phyloP scores from a whole-genome alignment of 2,888 invertebrate genomes.

The Aspidiotus rigidus region DNA sequence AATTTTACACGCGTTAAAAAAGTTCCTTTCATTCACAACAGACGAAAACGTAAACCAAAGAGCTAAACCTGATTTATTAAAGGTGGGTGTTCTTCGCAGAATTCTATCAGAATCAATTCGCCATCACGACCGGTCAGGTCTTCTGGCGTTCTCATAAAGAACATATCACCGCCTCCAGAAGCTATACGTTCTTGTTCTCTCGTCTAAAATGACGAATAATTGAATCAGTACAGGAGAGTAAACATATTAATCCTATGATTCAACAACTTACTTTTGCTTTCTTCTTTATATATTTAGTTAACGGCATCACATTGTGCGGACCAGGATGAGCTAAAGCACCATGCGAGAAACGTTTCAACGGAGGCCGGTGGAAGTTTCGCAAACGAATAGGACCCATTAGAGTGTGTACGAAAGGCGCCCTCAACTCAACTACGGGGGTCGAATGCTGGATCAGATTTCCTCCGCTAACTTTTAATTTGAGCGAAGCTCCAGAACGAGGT shows the following conservation, averaged over 20 bases:
- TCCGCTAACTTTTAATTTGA: constrained; percentile 78
- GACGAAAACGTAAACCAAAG: background rate
- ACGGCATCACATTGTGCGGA: constrained; percentile 71
- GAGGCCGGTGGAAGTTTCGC: constrained; percentile 86
- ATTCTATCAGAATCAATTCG: constrained; percentile 80
- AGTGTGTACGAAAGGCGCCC: constrained; percentile 91
- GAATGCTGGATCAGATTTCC: constrained; percentile 93
- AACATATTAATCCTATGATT: constrained; percentile 9
- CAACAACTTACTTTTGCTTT: constrained; percentile 62
- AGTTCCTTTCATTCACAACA: too few relatives aligned
- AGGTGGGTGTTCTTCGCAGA: constrained; percentile 96
- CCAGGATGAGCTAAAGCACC: constrained; percentile 73
- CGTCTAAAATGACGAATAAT: constrained; percentile 49
- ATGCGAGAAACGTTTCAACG: constrained; percentile 75
- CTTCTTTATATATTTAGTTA: constrained; percentile 82
- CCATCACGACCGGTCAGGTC: constrained; percentile 92
- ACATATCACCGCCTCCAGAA: constrained; percentile 96
- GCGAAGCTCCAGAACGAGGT: constrained; percentile 70
- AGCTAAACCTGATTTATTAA: constrained; percentile 73
- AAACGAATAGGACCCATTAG: constrained; percentile 72
- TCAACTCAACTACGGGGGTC: constrained; percentile 89
- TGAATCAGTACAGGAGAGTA: background rate
- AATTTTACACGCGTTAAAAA: background rate
- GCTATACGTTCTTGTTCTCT: constrained; percentile 87
- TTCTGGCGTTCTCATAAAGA: constrained; percentile 94